Conservation (phyloP, 2,888 invertebrate genomes). For the Protonemura montana region DNA sequence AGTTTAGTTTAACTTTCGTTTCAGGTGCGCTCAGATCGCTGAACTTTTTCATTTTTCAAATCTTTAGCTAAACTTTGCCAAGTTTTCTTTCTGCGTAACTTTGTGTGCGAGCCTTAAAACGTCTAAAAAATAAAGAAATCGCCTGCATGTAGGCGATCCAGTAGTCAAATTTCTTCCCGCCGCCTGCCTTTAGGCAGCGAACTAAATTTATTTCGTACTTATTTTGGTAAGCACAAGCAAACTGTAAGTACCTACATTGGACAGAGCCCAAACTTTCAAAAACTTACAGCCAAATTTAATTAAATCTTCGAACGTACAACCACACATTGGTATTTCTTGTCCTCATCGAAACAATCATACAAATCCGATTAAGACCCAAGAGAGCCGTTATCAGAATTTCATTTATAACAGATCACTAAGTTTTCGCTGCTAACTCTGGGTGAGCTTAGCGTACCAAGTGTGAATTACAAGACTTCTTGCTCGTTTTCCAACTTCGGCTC, state of each 20-base stretch:
- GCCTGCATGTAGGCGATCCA: neutral
- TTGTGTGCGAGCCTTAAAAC: neutral
- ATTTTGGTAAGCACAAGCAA: neutral
- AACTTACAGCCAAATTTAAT: conserved; percentile 14
- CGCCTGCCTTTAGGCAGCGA: neutral
- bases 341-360: conserved; percentile 44
- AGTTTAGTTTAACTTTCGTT: conserved; percentile 33
- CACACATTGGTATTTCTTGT: conserved; percentile 22
- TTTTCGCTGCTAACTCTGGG: conserved; percentile 1
- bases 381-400: conserved; percentile 31
- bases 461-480: conserved; percentile 32
- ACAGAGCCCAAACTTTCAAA: no score
- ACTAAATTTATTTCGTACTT: neutral
- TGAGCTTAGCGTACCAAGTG: conserved; percentile 26
- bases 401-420: conserved; percentile 25
- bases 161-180: neutral
- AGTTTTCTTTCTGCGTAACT: neutral
- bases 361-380: conserved; percentile 46
- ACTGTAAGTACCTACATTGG: no score
- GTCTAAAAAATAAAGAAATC: neutral
- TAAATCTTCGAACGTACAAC: neutral
- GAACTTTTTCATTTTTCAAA: conserved; percentile 22
- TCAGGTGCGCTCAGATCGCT: neutral
- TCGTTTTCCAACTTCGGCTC: neutral
- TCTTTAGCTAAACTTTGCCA: conserved; percentile 21